A percentile compares a stretch with the other conserved stretches of the same genome.
Evolutionary conservation across 2,797 vertebrate genomes (phyloP).

Genomic region (Poecilia picta): DNA sequence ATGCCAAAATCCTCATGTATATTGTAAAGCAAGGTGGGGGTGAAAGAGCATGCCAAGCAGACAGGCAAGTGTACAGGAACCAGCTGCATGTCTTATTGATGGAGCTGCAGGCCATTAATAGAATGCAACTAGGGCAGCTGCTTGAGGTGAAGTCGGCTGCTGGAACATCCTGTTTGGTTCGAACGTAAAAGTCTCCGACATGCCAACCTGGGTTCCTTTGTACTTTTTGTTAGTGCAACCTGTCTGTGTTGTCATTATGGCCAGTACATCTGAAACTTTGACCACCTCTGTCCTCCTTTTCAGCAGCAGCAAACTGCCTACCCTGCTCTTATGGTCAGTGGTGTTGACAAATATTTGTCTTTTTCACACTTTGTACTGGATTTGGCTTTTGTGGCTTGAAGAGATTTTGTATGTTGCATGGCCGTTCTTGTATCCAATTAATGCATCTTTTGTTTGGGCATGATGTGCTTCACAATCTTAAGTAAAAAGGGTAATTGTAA

Average conservation of each 20-base stretch:
- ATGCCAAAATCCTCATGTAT: slow-evolving; percentile 81
- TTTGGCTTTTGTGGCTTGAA: slow-evolving; percentile 45
- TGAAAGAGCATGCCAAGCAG: slow-evolving; percentile 68
- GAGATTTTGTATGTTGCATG: slow-evolving; percentile 51
- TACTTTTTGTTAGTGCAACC: background rate
- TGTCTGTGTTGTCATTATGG: slow-evolving; percentile 10
- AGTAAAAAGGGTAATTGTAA: background rate
- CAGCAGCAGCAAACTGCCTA: slow-evolving; percentile 75
- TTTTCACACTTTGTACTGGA: slow-evolving; percentile 33
- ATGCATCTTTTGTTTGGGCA: slow-evolving; percentile 10
- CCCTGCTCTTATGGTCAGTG: slow-evolving; percentile 76
- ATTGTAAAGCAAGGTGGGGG: slow-evolving; percentile 79
- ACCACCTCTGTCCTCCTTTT: slow-evolving; percentile 45
- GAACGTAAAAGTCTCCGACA: slow-evolving; percentile 21
- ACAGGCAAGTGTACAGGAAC: slow-evolving; percentile 71
- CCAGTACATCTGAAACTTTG: slow-evolving; percentile 22
- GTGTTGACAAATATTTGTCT: slow-evolving; percentile 39
- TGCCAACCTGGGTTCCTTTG: slow-evolving; percentile 16
- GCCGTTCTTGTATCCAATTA: slow-evolving; percentile 33
- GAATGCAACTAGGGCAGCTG: slow-evolving; percentile 81
- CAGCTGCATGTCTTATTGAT: slow-evolving; percentile 83
- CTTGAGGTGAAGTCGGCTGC: slow-evolving; percentile 58
- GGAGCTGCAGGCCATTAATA: slow-evolving; percentile 78
- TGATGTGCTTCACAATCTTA: background rate
- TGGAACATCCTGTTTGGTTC: slow-evolving; percentile 49